phyloP scores from a whole-genome alignment of 2,113 vertebrate genomes.

The Riparia riparia region DNA sequence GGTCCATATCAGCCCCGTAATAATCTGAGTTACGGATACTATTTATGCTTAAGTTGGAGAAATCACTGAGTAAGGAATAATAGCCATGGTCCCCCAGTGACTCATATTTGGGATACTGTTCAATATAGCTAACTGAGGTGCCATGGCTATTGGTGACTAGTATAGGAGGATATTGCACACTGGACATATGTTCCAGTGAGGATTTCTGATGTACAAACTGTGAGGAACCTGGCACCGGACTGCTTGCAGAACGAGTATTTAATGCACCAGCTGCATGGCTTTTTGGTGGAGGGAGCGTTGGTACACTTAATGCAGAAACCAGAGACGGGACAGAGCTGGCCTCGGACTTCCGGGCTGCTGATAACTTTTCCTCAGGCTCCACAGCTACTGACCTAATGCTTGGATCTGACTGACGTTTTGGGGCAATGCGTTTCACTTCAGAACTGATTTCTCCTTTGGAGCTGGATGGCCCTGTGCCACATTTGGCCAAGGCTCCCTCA shows the following conservation, averaged over 20 bases:
- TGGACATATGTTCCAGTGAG: conserved; percentile 92
- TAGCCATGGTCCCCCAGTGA: conserved; percentile 94
- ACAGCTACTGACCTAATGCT: conserved; percentile 93
- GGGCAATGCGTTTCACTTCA: conserved; percentile 91
- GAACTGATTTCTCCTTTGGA: conserved; percentile 86
- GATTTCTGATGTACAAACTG: conserved; percentile 92
- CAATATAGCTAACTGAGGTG: conserved; percentile 88
- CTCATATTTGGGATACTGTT: conserved; percentile 95
- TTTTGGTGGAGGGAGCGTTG: conserved; percentile 92
- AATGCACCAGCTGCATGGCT: conserved; percentile 94
- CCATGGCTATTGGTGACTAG: conserved; percentile 97
- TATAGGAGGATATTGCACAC: conserved; percentile 95
- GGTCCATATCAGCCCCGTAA: conserved; percentile 91
- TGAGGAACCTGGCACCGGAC: conserved; percentile 93
- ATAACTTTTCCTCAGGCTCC: conserved; percentile 90
- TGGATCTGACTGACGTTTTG: conserved; percentile 97
- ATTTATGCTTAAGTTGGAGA: conserved; percentile 92
- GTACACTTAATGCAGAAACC: conserved; percentile 95
- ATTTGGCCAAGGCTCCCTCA: conserved; percentile 92
- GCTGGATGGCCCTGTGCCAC: conserved; percentile 78
- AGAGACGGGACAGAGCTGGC: conserved; percentile 95
- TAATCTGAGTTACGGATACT: conserved; percentile 92
- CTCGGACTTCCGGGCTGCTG: conserved; percentile 89
- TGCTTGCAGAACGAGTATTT: conserved; percentile 97
- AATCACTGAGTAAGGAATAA: conserved; percentile 96